Conservation (phyloP, 2,888 invertebrate genomes). For the Protodeltote pygarga region DNA sequence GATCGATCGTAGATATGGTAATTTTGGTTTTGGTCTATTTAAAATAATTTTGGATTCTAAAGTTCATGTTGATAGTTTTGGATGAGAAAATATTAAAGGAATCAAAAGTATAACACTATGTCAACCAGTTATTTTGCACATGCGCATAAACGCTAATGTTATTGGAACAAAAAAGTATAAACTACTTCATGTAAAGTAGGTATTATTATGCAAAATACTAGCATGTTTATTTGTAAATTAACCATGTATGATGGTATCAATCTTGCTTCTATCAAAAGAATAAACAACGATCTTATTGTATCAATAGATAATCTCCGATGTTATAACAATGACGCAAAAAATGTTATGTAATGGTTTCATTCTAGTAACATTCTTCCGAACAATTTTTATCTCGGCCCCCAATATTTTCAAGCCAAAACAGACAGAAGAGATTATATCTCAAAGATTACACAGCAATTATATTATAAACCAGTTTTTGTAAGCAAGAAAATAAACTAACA, state of each 20-base stretch:
- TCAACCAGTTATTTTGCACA: too few relatives aligned
- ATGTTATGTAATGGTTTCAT: constrained; percentile 34
- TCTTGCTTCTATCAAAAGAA: constrained; percentile 7
- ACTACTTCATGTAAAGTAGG: too few relatives aligned
- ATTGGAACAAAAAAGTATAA: too few relatives aligned
- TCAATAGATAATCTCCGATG: constrained; percentile 21
- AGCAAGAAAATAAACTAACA: constrained; percentile 8
- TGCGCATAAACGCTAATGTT: too few relatives aligned
- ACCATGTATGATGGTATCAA: constrained; percentile 22
- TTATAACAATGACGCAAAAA: constrained; percentile 21
- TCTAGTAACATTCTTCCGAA: constrained; percentile 8
- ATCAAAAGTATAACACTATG: too few relatives aligned
- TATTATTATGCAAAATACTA: too few relatives aligned
- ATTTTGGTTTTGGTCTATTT: constrained; percentile 23
- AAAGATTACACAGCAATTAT: constrained; percentile 32
- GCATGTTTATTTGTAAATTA: constrained; percentile 2
- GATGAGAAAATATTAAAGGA: too few relatives aligned
- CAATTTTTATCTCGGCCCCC: constrained; percentile 31
- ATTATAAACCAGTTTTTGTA: constrained; percentile 30
- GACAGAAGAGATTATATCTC: constrained; percentile 34
- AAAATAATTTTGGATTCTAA: constrained; percentile 6
- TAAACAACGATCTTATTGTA: constrained; percentile 38
- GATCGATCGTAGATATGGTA: constrained; percentile 37
- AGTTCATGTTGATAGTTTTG: not conserved
- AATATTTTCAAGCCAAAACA: constrained; percentile 25